Evolutionary conservation across 2,113 vertebrate species (phyloP).

Genomic region (Indicator maculatus): DNA sequence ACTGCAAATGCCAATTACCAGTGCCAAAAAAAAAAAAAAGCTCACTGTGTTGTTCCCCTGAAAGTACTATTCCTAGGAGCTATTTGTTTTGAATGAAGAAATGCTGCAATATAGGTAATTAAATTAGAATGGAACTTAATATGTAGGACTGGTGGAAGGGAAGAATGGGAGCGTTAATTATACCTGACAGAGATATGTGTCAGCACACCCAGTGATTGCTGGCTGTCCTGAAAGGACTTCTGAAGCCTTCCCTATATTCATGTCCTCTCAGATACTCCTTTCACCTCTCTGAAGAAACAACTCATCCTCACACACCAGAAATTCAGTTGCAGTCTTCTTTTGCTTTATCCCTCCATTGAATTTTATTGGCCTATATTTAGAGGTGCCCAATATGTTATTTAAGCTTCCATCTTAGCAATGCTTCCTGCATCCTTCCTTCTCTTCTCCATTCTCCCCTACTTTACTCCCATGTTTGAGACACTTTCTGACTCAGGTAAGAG

Average conservation of each 20-base stretch:
- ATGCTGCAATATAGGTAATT: slow-evolving; percentile 9
- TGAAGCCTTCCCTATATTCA: neutral
- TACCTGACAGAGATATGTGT: neutral
- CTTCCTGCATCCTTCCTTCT: neutral
- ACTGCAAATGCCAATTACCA: slow-evolving; percentile 4
- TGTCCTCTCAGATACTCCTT: neutral
- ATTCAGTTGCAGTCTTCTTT: neutral
- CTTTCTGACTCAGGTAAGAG: neutral
- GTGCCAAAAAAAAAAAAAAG: neutral
- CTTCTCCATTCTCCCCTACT: neutral
- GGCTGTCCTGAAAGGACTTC: neutral
- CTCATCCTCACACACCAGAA: neutral
- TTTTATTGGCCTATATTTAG: neutral
- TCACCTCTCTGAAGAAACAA: neutral
- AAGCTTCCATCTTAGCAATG: neutral
- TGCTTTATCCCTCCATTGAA: neutral
- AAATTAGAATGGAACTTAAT: slow-evolving; percentile 23
- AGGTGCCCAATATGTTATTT: neutral
- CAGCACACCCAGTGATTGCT: neutral
- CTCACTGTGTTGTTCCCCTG: neutral
- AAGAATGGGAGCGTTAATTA: neutral
- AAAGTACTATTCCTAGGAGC: neutral
- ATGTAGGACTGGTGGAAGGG: neutral
- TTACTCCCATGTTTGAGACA: neutral
- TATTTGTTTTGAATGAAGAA: slow-evolving; percentile 15